Percentiles rank a stretch among this genome's conserved stretches.
Conservation (phyloP, 2,888 invertebrate genomes). For the Heteromyza rotundicornis region DNA sequence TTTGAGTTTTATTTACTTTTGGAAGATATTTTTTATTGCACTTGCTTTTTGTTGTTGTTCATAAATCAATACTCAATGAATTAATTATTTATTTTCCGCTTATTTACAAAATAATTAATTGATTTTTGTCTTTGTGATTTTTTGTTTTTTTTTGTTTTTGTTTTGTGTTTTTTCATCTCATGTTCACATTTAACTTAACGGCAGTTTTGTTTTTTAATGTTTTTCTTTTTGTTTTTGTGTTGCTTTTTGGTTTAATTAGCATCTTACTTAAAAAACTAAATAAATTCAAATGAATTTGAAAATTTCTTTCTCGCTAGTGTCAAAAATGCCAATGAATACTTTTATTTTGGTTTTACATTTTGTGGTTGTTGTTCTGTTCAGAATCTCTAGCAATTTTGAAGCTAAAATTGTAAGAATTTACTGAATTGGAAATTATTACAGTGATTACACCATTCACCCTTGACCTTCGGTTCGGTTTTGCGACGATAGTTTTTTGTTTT, state of each 20-base stretch:
- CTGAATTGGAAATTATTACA: neutral
- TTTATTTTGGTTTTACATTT: slow-evolving; percentile 10
- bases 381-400: slow-evolving; percentile 21
- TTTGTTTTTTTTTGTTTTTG: slow-evolving; percentile 15
- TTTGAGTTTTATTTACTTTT: slow-evolving; percentile 42
- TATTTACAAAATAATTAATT: slow-evolving; percentile 9
- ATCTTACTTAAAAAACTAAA: slow-evolving; percentile 11
- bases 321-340: neutral
- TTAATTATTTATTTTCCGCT: slow-evolving; percentile 16
- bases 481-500: slow-evolving; percentile 17
- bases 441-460: no score
- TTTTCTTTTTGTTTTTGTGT: no score
- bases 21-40: slow-evolving; percentile 48
- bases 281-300: neutral
- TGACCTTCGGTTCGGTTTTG: neutral
- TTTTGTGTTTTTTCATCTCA: slow-evolving; percentile 7
- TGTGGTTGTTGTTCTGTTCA: slow-evolving; percentile 10
- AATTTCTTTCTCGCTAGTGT: neutral
- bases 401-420: neutral
- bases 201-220: slow-evolving; percentile 37
- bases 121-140: no score
- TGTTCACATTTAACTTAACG: slow-evolving; percentile 37
- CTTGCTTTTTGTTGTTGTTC: slow-evolving; percentile 27
- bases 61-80: slow-evolving; percentile 39
- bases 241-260: no score